Evolutionary conservation across 2,113 vertebrate genomes (phyloP).

Genomic region (Megatriorchis doriae): DNA sequence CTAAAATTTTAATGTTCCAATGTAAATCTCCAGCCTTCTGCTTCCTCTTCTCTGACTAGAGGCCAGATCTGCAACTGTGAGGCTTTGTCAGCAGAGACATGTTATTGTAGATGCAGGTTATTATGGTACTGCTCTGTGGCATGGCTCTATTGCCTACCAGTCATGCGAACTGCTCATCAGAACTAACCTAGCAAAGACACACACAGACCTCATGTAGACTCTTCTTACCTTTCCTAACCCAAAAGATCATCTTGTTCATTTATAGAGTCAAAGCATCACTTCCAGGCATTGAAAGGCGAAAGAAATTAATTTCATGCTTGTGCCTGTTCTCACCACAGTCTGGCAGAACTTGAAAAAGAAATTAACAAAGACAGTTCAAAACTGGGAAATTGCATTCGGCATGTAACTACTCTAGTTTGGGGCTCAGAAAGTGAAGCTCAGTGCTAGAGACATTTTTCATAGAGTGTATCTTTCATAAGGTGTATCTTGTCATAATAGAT

Average conservation of each 20-base stretch:
- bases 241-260: not conserved
- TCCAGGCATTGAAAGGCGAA: conserved; percentile 9
- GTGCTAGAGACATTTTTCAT: not conserved
- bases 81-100: not conserved
- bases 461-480: not conserved
- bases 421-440: not conserved
- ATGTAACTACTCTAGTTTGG: not conserved
- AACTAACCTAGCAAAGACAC: not conserved
- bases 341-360: conserved; percentile 47
- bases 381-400: not conserved
- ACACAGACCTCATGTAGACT: not conserved
- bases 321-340: conserved; percentile 40
- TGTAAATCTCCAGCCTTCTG: not conserved
- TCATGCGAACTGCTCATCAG: not conserved
- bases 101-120: not conserved
- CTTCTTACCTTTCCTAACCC: not conserved
- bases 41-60: not conserved
- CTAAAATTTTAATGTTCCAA: not conserved
- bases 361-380: conserved; percentile 35
- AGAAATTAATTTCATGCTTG: conserved; percentile 57
- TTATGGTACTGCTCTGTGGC: not conserved
- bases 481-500: not conserved
- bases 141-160: not conserved
- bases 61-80: not conserved
- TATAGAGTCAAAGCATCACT: conserved; percentile 10